Base-by-base conservation (phyloP, 2,113 vertebrate species). In the Tragulus kanchil region DNA sequence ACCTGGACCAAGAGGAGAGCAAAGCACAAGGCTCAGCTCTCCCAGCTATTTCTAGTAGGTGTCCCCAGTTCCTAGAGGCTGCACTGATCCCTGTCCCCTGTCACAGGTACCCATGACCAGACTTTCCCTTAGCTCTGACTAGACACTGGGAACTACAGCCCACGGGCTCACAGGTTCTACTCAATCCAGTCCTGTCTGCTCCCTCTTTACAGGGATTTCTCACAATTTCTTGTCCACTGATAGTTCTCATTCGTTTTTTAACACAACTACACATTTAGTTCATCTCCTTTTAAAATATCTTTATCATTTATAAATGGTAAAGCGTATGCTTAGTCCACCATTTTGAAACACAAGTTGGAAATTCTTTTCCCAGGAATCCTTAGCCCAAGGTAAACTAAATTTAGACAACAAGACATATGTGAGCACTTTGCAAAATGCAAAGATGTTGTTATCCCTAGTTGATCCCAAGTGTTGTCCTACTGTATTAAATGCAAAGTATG, bases 281-380 rank as follows among this genome's bases (percentile, higher is more conserved):
- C 58, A 28, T 59, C 23, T 36, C 65, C 58, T 64, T 65, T 83
- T 42, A 58, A 82, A 92, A 42, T 64, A 36, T 31, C 45, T 92
- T 71, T 45, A 21, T 82, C 17, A 71, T 56, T 92, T 90, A 54
- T 64, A 45, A 8, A 62, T 15, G n/a, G 17, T 19, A 26, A 64
- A 52, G 45, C 3, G 45, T 82, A 81, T 52, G 13, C 25, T 42
- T 13, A 8, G 42, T 10, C 67, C 15, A 36, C 14, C 42, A 78
- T 84, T 93, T n/a, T 85, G 52, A 89, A 95, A 84, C 25, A 42
- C 25, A 59, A 93, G 52, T 78, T 61, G 45, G 45, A 78, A 85
- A 48, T 85, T 21, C 64, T 88, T 93, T 89, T 62, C 79, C 45
- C 45, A 45, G 13, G 45, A 23, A 56, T 42, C 67, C 50, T 86